Percentiles rank a stretch among this genome's conserved stretches.
Conservation (phyloP, 1,140 invertebrate species). For the Hylyphantes graminicola region DNA sequence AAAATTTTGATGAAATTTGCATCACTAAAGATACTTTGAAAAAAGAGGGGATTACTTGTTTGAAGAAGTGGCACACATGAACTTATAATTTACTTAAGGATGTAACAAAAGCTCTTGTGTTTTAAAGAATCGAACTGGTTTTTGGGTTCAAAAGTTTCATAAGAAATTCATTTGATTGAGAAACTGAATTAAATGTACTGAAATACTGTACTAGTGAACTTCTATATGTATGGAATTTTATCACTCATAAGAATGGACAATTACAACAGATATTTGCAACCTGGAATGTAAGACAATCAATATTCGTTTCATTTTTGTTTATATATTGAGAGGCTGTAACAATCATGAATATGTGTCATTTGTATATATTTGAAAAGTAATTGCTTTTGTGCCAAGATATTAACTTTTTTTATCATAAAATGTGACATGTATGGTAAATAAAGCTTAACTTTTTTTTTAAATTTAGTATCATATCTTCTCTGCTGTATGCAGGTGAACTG, state of each 20-base stretch:
- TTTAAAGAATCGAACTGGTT: no score
- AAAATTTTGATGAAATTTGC: conserved; percentile 71
- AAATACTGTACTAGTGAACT: no score
- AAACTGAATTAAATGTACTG: no score
- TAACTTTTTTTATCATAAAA: conserved; percentile 25
- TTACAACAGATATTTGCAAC: no score
- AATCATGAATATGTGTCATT: conserved; percentile 18
- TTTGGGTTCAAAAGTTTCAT: no score
- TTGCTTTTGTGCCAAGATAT: conserved; percentile 36
- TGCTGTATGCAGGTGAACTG: neutral
- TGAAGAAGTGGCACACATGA: conserved; percentile 66
- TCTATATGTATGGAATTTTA: no score
- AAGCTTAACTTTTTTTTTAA: conserved; percentile 11
- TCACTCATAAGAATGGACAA: no score
- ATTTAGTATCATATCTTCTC: neutral
- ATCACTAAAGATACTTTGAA: conserved; percentile 67
- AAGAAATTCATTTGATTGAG: no score
- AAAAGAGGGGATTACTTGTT: conserved; percentile 63
- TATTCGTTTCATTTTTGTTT: no score
- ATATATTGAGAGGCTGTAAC: conserved; percentile 16
- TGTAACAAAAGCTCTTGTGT: no score
- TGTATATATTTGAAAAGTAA: conserved; percentile 39
- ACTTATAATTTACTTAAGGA: neutral
- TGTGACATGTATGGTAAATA: conserved; percentile 17
- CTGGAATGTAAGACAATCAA: no score